Evolutionary conservation across 2,113 vertebrate species (phyloP).

Genomic region (Malaclemys terrapin): DNA sequence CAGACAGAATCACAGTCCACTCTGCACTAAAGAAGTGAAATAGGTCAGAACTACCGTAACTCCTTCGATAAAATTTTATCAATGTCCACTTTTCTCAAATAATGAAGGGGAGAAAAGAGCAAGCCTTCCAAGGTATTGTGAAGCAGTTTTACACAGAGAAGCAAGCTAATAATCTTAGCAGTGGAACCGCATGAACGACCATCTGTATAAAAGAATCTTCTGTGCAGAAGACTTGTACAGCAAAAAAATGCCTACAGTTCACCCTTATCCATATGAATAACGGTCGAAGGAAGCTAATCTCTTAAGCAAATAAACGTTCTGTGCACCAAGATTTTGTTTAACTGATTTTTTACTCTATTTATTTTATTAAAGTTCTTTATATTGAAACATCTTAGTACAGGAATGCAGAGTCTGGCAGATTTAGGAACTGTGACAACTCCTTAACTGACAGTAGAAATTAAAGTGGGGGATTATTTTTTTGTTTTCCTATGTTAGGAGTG

Average conservation of each 20-base stretch:
- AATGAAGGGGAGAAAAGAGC: conserved; percentile 53
- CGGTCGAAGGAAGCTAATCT: conserved; percentile 70
- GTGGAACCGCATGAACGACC: conserved; percentile 2
- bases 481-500: conserved; percentile 78
- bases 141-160: conserved; percentile 62
- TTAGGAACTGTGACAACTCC: conserved; percentile 74
- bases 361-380: conserved; percentile 82
- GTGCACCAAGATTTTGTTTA: conserved; percentile 74
- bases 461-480: conserved; percentile 48
- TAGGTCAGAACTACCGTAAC: conserved; percentile 58
- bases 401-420: conserved; percentile 70
- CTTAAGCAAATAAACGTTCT: conserved; percentile 71
- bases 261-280: conserved; percentile 63
- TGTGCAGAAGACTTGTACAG: conserved; percentile 70
- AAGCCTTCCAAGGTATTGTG: conserved; percentile 59
- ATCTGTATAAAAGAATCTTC: conserved; percentile 70
- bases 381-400: conserved; percentile 78
- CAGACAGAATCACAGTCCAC: conserved; percentile 90
- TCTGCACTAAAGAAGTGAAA: conserved; percentile 81
- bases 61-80: conserved; percentile 41
- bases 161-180: conserved; percentile 50
- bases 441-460: conserved; percentile 42
- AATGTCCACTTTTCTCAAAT: conserved; percentile 41
- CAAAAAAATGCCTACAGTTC: conserved; percentile 62
- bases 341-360: conserved; percentile 85